Base-by-base conservation (phyloP, 2,888 invertebrate genomes). In the Leuctra nigra region DNA sequence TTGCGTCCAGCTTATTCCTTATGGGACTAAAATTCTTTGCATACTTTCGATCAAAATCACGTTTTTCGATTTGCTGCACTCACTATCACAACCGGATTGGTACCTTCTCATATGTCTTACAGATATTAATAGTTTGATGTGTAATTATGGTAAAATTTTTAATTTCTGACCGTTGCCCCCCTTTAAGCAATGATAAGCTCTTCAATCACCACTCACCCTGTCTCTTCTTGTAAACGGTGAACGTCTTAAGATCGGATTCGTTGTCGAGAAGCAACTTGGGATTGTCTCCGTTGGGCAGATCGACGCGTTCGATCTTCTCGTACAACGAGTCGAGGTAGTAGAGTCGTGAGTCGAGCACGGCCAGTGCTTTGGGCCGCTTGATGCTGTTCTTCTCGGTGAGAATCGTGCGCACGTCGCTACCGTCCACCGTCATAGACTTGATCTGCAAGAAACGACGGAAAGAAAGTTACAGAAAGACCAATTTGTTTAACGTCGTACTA, bases 321-420 rank as follows among this genome's bases (percentile, higher is more conserved):
- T 89, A 94, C 0, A 82, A 76, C 0, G 92, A 87, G 70, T 98
- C 98, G 18, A 95, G 74, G 62, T 91, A 91, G 69, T 91, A 97
- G 0, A 97, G 73, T 20, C 87, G 76, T 6, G 84, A 87, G 57
- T 91, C 89, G 29, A 90, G 79, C 0, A 95, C 84, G 1, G 87
- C 90, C 13, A 96, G 76, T 1, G 91, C 85, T 68, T 84, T 86
- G 0, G 94, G 93, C 48, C 81, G 77, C 0, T 86, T 79, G 57
- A 94, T 88, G 53, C 83, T 83, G 63, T 88, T 82, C 66, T 82
- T 84, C 0, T 67, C 66, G 13, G 82, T 77, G 0, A 93, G 73
- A 13, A 93, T 77, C 0, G 80, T 81, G 53, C 77, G 80, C 3
- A 80, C 72, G 63, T 85, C 83, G 50, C 79, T 79, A 3, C 93